Base-by-base conservation (phyloP, 2,888 invertebrate species). In the Chloromyia formosa region DNA sequence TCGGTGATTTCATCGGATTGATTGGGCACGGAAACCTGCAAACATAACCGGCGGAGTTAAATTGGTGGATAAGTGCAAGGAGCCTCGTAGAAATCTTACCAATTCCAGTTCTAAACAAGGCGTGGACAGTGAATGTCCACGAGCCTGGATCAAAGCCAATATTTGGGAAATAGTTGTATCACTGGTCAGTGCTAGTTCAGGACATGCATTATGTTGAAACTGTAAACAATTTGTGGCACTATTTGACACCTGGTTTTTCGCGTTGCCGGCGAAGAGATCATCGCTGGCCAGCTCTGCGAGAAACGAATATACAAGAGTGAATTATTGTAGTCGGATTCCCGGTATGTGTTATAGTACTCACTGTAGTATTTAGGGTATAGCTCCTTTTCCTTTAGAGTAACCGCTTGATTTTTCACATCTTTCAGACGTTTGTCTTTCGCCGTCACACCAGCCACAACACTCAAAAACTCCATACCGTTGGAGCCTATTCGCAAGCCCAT, bases 341-440 rank as follows among this genome's bases (percentile, higher is more conserved):
- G n/a, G n/a, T n/a, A n/a, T n/a, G n/a, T n/a, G n/a, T n/a, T n/a
- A 2, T 18, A 12, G 56, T 4, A 76, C 76, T 76, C 79, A 82
- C 82, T 84, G 78, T 80, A 78, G 23, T 80, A 79, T 76, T 81
- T 80, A 1, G 80, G 79, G 14, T 80, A 80, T 18, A 84, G 80
- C 73, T 84, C 83, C 68, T 83, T 81, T 20, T 81, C 81, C 73
- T 83, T 84, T 12, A 79, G 82, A 3, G 80, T 79, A 7, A 83
- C 84, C 7, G 83, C 83, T 78, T 89, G 87, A 83, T 94, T 91
- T 85, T 93, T 91, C 68, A 91, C 90, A 86, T 94, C 94, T 84
- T 95, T 95, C 77, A 92, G 90, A 60, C 95, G 89, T 84, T 95
- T 95, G 84, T 95, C 95, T 86, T 95, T 95, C 71, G 95, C 95